These are phyloP conservation scores for Heliconius hewitsoni DNA, from an alignment of 1,140 invertebrate genomes.

Conservation along the genomic window DNA sequence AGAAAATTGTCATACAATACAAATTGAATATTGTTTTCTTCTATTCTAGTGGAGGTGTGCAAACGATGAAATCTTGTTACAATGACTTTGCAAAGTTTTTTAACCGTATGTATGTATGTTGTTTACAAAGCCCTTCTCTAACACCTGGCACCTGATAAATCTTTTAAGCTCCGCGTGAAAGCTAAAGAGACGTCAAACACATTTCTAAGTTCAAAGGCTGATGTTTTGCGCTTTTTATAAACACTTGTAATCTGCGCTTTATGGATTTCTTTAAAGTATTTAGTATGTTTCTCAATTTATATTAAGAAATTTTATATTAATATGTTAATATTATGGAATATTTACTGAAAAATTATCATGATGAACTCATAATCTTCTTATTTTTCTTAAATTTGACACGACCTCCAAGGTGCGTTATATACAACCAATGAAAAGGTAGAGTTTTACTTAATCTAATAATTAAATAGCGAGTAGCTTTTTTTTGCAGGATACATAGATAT, in stretches of 20 bases:
- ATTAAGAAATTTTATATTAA: background rate
- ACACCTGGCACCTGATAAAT: conserved; percentile 32
- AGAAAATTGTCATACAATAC: background rate
- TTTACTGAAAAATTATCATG: too few species aligned
- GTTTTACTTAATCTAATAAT: too few species aligned
- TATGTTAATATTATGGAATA: too few species aligned
- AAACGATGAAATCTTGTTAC: background rate
- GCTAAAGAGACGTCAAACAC: conserved; percentile 34
- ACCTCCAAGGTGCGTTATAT: too few species aligned
- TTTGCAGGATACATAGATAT: too few species aligned
- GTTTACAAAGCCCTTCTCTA: conserved; percentile 27
- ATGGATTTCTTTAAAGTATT: background rate
- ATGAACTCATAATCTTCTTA: too few species aligned
- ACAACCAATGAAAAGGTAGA: too few species aligned
- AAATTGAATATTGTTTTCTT: conserved; percentile 15
- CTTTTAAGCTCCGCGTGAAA: conserved; percentile 29
- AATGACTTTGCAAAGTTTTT: conserved; percentile 1
- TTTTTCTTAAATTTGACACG: too few species aligned
- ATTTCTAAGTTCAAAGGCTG: conserved; percentile 23
- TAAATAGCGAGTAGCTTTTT: too few species aligned
- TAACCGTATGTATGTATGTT: conserved; percentile 10
- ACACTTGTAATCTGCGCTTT: conserved; percentile 14
- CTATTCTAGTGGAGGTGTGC: conserved; percentile 5
- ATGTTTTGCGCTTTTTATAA: conserved; percentile 5
- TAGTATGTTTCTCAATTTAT: background rate